phyloP scores from a whole-genome alignment of 2,888 invertebrate species.

The Chymomyza procnemis region DNA sequence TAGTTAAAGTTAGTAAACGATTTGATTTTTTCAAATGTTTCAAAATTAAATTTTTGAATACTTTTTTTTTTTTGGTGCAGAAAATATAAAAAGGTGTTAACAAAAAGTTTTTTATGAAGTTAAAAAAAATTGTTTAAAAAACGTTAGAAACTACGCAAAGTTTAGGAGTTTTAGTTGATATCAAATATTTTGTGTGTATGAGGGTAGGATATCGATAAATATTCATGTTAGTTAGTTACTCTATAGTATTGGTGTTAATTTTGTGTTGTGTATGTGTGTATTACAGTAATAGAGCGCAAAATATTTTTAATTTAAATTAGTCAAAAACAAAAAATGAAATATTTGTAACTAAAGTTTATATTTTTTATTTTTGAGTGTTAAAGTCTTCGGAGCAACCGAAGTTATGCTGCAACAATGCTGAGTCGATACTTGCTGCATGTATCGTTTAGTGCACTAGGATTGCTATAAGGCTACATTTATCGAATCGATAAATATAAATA shows the following conservation, averaged over 20 bases:
- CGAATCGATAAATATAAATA: too few species aligned
- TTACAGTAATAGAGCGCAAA: conserved; percentile 58
- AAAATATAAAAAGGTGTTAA: neutral
- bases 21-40: neutral
- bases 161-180: neutral
- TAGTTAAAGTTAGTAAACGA: conserved; percentile 10
- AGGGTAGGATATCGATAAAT: conserved; percentile 6
- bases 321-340: neutral
- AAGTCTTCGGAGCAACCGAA: conserved; percentile 24
- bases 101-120: neutral
- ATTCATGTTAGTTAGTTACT: neutral
- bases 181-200: conserved; percentile 14
- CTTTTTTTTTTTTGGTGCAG: neutral
- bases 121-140: neutral
- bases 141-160: neutral
- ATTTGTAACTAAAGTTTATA: neutral
- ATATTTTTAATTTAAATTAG: conserved; percentile 61
- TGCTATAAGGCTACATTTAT: too few species aligned
- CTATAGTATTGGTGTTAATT: conserved; percentile 18
- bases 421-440: too few species aligned
- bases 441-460: too few species aligned
- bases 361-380: neutral
- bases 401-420: conserved; percentile 25
- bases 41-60: too few species aligned
- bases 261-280: neutral